phyloP scores from a whole-genome alignment of 2,888 invertebrate species.

The Drosophila antonietae region DNA sequence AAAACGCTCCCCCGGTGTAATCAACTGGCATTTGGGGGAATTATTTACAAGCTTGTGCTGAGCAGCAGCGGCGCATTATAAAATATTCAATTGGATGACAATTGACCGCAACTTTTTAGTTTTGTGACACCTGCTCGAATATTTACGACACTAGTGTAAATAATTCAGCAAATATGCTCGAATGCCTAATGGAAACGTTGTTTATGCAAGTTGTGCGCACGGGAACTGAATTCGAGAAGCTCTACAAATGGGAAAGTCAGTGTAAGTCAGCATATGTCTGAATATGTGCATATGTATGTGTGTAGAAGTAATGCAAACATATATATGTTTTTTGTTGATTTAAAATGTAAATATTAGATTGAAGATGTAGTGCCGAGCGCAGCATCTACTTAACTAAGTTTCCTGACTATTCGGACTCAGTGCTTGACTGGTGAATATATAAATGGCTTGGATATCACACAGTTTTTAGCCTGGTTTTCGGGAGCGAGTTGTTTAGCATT shows the following conservation, averaged over 20 bases:
- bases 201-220: not conserved
- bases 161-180: slow-evolving; percentile 37
- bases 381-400: not conserved
- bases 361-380: not conserved
- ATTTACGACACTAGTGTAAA: slow-evolving; percentile 52
- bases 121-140: slow-evolving; percentile 30
- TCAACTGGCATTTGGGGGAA: slow-evolving; percentile 12
- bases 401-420: not conserved
- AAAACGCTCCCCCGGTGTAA: slow-evolving; percentile 27
- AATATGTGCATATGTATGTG: not conserved
- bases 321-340: not conserved
- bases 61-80: slow-evolving; percentile 26
- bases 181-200: not conserved
- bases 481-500: too few species aligned
- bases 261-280: not conserved
- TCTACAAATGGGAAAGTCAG: not conserved
- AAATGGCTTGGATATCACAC: not conserved
- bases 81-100: slow-evolving; percentile 42
- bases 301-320: not conserved
- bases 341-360: not conserved
- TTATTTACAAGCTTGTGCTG: slow-evolving; percentile 8
- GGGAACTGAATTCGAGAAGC: not conserved
- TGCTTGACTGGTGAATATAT: not conserved
- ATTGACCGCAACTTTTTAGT: slow-evolving; percentile 20
- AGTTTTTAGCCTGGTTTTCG: not conserved